phyloP scores from a whole-genome alignment of 2,113 vertebrate genomes.

The Variabilichromis moorii region DNA sequence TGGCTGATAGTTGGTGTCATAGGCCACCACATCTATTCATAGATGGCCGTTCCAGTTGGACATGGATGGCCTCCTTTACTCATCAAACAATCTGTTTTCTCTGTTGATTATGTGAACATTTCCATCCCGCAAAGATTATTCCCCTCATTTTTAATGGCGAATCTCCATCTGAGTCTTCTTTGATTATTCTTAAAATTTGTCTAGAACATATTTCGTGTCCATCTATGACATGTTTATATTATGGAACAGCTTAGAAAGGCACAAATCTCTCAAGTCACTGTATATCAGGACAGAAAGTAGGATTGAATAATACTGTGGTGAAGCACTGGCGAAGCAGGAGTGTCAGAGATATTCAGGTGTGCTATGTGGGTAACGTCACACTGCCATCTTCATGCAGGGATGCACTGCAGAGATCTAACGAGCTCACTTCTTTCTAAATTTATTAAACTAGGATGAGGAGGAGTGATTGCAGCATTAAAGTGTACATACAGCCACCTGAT shows the following conservation, averaged over 20 bases:
- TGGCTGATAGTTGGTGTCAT: not conserved
- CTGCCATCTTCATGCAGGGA: not conserved
- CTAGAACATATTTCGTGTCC: not conserved
- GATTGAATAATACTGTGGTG: not conserved
- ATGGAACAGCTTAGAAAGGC: not conserved
- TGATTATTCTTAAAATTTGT: not conserved
- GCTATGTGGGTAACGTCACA: not conserved
- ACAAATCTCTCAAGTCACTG: not conserved
- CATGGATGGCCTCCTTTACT: not conserved
- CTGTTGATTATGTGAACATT: not conserved
- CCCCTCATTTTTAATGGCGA: not conserved
- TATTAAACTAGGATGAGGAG: not conserved
- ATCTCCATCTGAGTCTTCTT: not conserved
- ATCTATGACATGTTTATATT: not conserved
- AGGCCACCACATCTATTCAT: not conserved
- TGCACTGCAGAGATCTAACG: not conserved
- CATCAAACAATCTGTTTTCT: rapidly evolving
- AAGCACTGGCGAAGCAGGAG: not conserved
- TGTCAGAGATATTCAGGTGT: not conserved
- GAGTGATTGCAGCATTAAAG: not conserved
- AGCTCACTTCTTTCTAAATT: not conserved
- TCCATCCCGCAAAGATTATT: not conserved
- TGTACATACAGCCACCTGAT: not conserved
- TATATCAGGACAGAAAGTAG: not conserved
- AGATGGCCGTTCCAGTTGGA: not conserved